Base-by-base conservation (phyloP, 2,797 vertebrate genomes). In the Peromyscus eremicus region DNA sequence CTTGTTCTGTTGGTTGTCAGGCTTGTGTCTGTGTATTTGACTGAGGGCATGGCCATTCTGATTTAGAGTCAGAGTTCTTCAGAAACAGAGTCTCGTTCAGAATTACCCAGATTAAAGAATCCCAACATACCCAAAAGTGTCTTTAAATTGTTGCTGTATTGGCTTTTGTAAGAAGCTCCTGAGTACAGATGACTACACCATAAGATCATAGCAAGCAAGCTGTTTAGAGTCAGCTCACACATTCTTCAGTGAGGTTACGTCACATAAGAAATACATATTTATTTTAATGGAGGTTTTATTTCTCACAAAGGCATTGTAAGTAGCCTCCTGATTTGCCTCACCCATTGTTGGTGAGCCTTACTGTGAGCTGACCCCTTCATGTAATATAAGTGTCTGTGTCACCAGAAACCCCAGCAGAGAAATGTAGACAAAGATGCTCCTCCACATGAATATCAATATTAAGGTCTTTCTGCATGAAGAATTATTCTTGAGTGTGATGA, bases 131-230 rank as follows among this genome's bases (percentile, higher is more conserved):
- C 23, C 70, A 19, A 86, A 86, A 27, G 34, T 86, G 21, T n/a
- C 21, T 85, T n/a, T 70, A 52, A 49, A 25, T 49, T 70, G 12
- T 25, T n/a, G 32, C 29, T 83, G 8, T 1, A 19, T 64, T 64
- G 81, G 25, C 7, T 70, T 70, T 70, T 25, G 2, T 27, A n/a
- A 70, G 43, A 52, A n/a, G 83, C 12, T 52, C 21, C 12, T 13
- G 43, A 70, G 32, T 37, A 1, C 32, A 86, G 32, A n/a, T 9
- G 6, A 52, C 0, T 17, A 68, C 8, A n/a, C 10, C 0, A 0
- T 4, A 68, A 68, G 29, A 25, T 21, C 32, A 70, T 3, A 70
- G 32, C 43, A 68, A n/a, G 12, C 21, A 52, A n/a, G 10, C 46
- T n/a, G 32, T 52, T 52, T 11, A 34, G 10, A n/a, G 83, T n/a